These are phyloP conservation scores for Oscheius onirici DNA, from an alignment of 2,888 invertebrate genomes.

Conservation along the genomic window DNA sequence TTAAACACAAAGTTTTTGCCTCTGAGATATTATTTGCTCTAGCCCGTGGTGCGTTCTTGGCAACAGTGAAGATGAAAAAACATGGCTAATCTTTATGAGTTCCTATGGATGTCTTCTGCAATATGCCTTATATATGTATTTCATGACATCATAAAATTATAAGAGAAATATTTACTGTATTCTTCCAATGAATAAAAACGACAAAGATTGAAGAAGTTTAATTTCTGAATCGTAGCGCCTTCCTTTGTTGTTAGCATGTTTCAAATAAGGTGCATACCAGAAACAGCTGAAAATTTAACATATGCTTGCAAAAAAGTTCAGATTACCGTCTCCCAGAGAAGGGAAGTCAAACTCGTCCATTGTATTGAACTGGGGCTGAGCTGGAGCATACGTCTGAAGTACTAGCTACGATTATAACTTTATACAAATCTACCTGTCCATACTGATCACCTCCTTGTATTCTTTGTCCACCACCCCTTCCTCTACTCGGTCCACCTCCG, in stretches of 20 bases:
- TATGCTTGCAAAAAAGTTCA: background rate
- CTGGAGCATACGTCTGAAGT: background rate
- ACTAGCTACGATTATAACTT: background rate
- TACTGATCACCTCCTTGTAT: background rate
- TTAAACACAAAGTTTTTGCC: no score
- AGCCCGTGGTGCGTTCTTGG: no score
- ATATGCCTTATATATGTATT: no score
- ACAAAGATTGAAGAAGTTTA: no score
- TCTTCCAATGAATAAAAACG: no score
- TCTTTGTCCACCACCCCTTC: background rate
- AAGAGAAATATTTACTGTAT: no score
- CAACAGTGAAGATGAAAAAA: no score
- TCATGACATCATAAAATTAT: no score
- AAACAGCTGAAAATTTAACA: background rate
- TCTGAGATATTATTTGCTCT: no score
- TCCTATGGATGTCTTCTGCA: no score
- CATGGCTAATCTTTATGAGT: no score
- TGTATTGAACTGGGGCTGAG: background rate
- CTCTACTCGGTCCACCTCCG: background rate
- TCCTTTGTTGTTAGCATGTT: background rate
- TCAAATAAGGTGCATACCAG: background rate
- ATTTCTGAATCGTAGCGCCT: no score
- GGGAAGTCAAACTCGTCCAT: conserved; percentile 4
- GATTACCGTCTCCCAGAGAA: background rate
- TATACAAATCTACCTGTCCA: background rate